phyloP scores from a whole-genome alignment of 2,888 invertebrate species.

The Tenthredo mesomela region DNA sequence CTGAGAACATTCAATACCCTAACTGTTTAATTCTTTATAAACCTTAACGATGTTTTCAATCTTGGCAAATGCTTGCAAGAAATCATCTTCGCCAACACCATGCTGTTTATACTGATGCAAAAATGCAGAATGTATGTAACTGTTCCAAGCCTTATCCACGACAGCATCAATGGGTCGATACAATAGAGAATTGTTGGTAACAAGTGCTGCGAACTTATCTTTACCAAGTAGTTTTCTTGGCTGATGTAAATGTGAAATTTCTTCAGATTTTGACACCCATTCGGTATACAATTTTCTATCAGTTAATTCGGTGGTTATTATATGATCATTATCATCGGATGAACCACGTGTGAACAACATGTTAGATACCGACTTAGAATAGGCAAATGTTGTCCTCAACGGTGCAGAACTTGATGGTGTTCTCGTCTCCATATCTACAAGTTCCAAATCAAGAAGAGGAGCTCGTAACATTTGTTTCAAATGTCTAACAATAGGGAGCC shows the following conservation, averaged over 20 bases:
- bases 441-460: constrained; percentile 58
- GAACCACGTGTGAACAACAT: constrained; percentile 77
- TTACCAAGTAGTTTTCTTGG: constrained; percentile 73
- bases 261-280: constrained; percentile 73
- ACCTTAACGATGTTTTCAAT: constrained; percentile 77
- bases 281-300: constrained; percentile 73
- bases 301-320: constrained; percentile 68
- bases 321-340: constrained; percentile 63
- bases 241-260: constrained; percentile 75
- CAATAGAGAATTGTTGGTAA: constrained; percentile 78
- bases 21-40: constrained; percentile 73
- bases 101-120: constrained; percentile 79
- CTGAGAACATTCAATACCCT: background rate
- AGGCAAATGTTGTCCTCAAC: constrained; percentile 49
- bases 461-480: constrained; percentile 70
- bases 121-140: constrained; percentile 78
- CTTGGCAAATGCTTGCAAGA: constrained; percentile 78
- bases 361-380: constrained; percentile 71
- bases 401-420: constrained; percentile 54
- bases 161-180: constrained; percentile 74
- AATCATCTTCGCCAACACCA: constrained; percentile 78
- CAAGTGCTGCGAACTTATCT: constrained; percentile 77
- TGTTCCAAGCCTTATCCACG: constrained; percentile 78
- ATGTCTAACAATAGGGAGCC: constrained; percentile 73
- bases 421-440: constrained; percentile 66